Conservation (phyloP, 2,797 vertebrate species). For the Emydoidea blandingii region DNA sequence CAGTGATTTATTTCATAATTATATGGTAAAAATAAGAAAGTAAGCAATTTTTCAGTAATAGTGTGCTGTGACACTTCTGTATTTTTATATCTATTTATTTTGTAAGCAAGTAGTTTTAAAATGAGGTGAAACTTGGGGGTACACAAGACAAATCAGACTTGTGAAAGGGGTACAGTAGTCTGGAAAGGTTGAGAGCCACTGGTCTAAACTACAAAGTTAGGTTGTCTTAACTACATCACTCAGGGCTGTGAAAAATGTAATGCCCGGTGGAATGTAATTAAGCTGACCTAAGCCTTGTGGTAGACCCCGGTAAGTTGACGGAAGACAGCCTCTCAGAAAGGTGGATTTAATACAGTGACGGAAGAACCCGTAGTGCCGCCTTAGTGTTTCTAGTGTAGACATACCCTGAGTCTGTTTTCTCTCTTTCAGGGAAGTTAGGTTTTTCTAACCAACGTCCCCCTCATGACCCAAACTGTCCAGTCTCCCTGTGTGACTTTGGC, state of each 20-base stretch:
- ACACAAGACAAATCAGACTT: no score
- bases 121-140: no score
- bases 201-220: not conserved
- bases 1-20: no score
- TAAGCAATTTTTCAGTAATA: no score
- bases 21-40: no score
- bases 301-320: accelerated
- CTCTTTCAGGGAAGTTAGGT: not conserved
- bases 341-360: not conserved
- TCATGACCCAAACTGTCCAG: not conserved
- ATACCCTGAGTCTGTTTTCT: not conserved
- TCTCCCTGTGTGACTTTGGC: not conserved
- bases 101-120: no score
- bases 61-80: no score
- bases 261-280: not conserved
- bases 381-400: not conserved
- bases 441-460: not conserved
- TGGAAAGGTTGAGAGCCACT: not conserved
- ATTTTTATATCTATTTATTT: no score
- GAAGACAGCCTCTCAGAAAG: not conserved
- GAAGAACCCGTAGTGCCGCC: not conserved
- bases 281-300: not conserved
- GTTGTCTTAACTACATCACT: not conserved
- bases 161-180: no score
- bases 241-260: not conserved